Percentiles rank a stretch among this genome's conserved stretches.
phyloP scores from a whole-genome alignment of 2,113 vertebrate genomes.

The Centropus bengalensis region DNA sequence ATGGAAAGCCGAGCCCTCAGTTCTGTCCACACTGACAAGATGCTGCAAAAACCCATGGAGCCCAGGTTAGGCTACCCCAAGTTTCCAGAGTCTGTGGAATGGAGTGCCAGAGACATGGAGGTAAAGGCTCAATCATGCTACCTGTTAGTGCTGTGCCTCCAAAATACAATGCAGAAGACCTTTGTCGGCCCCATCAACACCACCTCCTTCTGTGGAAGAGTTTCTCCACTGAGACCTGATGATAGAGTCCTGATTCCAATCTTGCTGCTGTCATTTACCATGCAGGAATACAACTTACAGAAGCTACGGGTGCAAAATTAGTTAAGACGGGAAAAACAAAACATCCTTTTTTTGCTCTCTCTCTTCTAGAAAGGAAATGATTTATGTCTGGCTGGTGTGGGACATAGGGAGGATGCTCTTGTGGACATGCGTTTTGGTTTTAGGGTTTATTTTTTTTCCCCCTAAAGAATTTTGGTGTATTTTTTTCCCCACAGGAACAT shows the following conservation, averaged over 20 bases:
- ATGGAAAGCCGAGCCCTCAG: not conserved
- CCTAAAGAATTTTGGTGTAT: not conserved
- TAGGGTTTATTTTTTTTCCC: no score
- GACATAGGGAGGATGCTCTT: not conserved
- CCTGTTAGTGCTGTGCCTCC: not conserved
- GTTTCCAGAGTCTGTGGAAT: fast-evolving
- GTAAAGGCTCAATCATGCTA: not conserved
- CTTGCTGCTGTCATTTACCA: not conserved
- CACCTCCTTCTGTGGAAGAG: not conserved
- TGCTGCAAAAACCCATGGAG: not conserved
- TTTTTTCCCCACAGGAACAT: not conserved
- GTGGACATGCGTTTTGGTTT: not conserved
- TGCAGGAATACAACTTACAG: not conserved
- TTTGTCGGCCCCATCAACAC: not conserved
- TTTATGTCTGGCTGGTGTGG: not conserved
- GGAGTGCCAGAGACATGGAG: not conserved
- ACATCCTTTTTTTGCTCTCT: not conserved
- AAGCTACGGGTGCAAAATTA: not conserved
- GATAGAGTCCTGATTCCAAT: not conserved
- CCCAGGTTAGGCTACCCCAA: not conserved
- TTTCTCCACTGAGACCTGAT: not conserved
- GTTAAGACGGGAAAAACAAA: not conserved
- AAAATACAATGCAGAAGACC: not conserved
- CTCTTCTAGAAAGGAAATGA: not conserved
- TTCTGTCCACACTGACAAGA: not conserved